These are phyloP conservation scores for Caenorhabditis becei DNA, from an alignment of 2,888 invertebrate species.

Conservation along the genomic window DNA sequence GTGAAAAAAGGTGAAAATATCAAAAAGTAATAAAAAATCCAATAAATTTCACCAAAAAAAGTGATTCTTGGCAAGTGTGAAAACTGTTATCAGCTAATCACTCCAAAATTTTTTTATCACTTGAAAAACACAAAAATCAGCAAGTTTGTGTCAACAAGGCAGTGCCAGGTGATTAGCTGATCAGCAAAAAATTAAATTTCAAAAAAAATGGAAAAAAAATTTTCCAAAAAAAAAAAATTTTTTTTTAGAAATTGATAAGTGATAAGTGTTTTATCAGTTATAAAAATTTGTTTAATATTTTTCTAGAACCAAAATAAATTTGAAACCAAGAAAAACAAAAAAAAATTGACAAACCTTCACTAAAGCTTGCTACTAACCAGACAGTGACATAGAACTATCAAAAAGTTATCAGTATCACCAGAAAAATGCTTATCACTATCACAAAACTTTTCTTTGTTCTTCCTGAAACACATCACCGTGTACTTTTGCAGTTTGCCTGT, in stretches of 20 bases:
- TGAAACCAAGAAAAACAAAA: background rate
- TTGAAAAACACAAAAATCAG: slow-evolving; percentile 8
- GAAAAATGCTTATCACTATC: background rate
- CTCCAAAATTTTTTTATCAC: background rate
- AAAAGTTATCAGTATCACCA: background rate
- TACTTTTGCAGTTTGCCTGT: slow-evolving; percentile 19
- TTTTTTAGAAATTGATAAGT: background rate
- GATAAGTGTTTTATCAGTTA: background rate
- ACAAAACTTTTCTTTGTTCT: background rate
- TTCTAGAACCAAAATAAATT: no score
- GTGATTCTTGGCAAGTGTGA: slow-evolving; percentile 1
- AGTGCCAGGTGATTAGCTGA: slow-evolving; percentile 32
- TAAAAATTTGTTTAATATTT: background rate
- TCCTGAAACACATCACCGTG: slow-evolving; percentile 17
- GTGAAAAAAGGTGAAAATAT: no score
- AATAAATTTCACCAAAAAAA: no score
- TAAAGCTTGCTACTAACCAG: background rate
- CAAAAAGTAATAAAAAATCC: no score
- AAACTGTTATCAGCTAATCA: background rate
- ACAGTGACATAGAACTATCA: no score
- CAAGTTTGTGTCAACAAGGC: slow-evolving; percentile 25
- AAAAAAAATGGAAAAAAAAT: slow-evolving; percentile 4
- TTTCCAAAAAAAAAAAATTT: slow-evolving; percentile 3
- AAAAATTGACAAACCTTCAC: background rate
- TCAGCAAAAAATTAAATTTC: no score